Percentiles rank a stretch among this genome's conserved stretches.
Conservation (phyloP, 2,888 invertebrate genomes). For the Clusia tigrina region DNA sequence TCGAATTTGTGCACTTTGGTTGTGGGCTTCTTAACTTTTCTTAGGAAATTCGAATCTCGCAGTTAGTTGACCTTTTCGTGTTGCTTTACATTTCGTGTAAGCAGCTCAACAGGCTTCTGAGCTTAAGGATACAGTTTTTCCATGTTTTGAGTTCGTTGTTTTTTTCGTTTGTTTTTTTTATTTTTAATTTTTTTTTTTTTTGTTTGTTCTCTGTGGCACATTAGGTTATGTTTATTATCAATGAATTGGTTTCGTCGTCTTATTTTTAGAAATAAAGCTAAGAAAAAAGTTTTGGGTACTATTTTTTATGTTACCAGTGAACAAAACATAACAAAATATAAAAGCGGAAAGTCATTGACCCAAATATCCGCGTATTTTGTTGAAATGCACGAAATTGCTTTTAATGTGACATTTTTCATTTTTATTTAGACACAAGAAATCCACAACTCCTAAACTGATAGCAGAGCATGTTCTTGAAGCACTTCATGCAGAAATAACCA, state of each 20-base stretch:
- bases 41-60: constrained; percentile 3
- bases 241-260: background rate
- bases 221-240: constrained; percentile 11
- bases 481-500: too few relatives aligned
- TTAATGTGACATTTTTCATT: too few relatives aligned
- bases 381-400: background rate
- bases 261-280: constrained; percentile 5
- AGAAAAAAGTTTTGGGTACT: background rate
- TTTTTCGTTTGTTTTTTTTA: background rate
- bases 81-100: background rate
- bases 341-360: background rate
- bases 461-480: too few relatives aligned
- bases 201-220: background rate
- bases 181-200: background rate
- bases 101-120: background rate
- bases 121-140: too few relatives aligned
- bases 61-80: constrained; percentile 40
- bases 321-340: background rate
- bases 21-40: constrained; percentile 13
- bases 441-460: too few relatives aligned
- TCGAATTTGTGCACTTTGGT: background rate
- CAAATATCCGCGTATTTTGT: background rate
- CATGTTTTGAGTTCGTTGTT: too few relatives aligned
- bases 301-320: constrained; percentile 1
- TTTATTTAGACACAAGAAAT: too few relatives aligned